Evolutionary conservation across 2,888 invertebrate genomes (phyloP), one percentile per base, ranked within the genome.

Genomic region (Drosophila algonquin): DNA sequence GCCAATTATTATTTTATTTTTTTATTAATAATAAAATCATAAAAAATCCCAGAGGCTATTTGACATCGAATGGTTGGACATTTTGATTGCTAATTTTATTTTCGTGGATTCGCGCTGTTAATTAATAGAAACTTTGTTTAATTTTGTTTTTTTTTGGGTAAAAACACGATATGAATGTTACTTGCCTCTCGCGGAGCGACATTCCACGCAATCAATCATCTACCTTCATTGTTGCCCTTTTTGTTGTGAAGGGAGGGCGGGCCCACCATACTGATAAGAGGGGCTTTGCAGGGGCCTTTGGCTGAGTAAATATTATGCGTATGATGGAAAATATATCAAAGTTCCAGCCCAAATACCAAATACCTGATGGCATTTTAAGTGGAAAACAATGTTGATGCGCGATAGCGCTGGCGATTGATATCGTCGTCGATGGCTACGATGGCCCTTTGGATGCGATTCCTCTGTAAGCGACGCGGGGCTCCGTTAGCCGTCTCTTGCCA

Each of bases 361-460:
- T 40, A 40, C n/a, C 40, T 40, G 40, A 40, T 40, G 40, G 40
- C 40, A 40, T 40, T 40, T 40, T 40, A 40, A 40, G 40, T 40
- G 40, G 40, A 40, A 40, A 40, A 40, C 40, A 40, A 40, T 40
- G 40, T 40, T 40, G 40, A 40, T 40, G n/a, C 40, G 40, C 40
- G 40, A 40, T 40, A 40, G n/a, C 40, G 40, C 40, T 7, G 7
- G n/a, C 40, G 12, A 40, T 40, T 40, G 40, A 40, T 40, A 40
- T 40, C 40, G n/a, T n/a, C 12, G 2, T 32, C 40, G 40, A 7
- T 40, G n/a, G 6, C n/a, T n/a, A 40, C 2, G 40, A 40, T 7
- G 5, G 14, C 40, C 2, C 40, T 35, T 5, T 35, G 6, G 35
- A 40, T n/a, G 7, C 7, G 2, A 40, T 7, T n/a, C 5, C 40